Conservation (phyloP, 2,888 invertebrate species). For the Agelastica alni region DNA sequence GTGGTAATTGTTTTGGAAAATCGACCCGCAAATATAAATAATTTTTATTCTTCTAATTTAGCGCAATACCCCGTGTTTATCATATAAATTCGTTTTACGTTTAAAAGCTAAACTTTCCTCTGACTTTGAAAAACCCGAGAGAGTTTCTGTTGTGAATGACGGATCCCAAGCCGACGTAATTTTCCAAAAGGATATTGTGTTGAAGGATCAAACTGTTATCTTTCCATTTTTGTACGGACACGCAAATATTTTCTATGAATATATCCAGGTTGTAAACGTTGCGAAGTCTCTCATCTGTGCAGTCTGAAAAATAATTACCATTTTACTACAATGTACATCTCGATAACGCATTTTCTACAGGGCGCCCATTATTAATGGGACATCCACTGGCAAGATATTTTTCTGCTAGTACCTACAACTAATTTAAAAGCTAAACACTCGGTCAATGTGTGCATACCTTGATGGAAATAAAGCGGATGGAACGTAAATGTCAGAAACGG, state of each 20-base stretch:
- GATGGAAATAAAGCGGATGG: constrained; percentile 77
- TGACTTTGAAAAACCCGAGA: constrained; percentile 84
- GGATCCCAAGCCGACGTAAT: constrained; percentile 79
- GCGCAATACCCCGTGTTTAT: too few species aligned
- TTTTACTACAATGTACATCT: too few species aligned
- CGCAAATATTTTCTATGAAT: constrained; percentile 63
- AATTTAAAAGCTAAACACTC: too few species aligned
- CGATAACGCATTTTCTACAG: too few species aligned
- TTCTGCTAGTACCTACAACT: too few species aligned
- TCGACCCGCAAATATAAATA: too few species aligned
- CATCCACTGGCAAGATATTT: too few species aligned
- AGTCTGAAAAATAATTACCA: constrained; percentile 51
- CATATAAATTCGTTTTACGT: constrained; percentile 14
- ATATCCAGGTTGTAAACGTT: constrained; percentile 65
- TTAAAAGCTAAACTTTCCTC: constrained; percentile 85
- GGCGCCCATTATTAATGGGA: too few species aligned
- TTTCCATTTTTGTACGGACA: constrained; percentile 60
- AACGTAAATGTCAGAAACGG: constrained; percentile 80
- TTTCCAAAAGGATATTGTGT: constrained; percentile 75
- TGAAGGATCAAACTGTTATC: constrained; percentile 60
- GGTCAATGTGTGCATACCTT: too few species aligned
- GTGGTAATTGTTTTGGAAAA: too few species aligned
- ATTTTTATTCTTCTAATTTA: too few species aligned
- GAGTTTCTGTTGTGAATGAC: constrained; percentile 81
- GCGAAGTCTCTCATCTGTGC: constrained; percentile 45